Evolutionary conservation across 1,140 invertebrate species (phyloP).

Genomic region (Aphelinus atriplicis): DNA sequence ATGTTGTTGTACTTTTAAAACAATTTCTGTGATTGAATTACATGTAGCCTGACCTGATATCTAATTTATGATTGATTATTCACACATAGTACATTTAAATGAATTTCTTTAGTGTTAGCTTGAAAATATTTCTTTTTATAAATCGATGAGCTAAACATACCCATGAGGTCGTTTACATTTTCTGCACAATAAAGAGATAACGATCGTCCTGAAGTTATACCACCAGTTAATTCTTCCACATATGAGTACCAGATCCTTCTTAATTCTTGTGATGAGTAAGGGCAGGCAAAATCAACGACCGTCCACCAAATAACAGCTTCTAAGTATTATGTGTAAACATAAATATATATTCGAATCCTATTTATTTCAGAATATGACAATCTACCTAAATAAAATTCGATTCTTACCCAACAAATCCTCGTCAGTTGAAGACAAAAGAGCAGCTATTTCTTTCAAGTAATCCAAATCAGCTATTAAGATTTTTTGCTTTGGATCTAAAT

Average conservation of each 20-base stretch:
- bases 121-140: too few species aligned
- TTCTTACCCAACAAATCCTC: conserved; percentile 65
- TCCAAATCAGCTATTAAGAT: conserved; percentile 73
- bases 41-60: too few species aligned
- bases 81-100: too few species aligned
- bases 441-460: conserved; percentile 70
- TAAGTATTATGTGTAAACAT: conserved; percentile 18
- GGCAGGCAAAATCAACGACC: conserved; percentile 72
- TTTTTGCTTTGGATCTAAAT: conserved; percentile 58
- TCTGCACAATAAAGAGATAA: conserved; percentile 71
- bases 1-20: too few species aligned
- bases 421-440: conserved; percentile 67
- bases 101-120: too few species aligned
- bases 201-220: conserved; percentile 52
- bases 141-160: conserved; percentile 63
- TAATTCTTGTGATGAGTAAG: conserved; percentile 71
- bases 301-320: conserved; percentile 77
- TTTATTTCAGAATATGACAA: conserved; percentile 11
- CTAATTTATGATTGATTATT: too few species aligned
- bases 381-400: background rate
- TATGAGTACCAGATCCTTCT: conserved; percentile 58
- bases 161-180: conserved; percentile 74
- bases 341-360: background rate
- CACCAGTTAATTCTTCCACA: conserved; percentile 53
- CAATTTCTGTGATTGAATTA: too few species aligned